Evolutionary conservation across 64 coral and sea anemone species (phyloP).

Genomic region (Platygyra sinensis): DNA sequence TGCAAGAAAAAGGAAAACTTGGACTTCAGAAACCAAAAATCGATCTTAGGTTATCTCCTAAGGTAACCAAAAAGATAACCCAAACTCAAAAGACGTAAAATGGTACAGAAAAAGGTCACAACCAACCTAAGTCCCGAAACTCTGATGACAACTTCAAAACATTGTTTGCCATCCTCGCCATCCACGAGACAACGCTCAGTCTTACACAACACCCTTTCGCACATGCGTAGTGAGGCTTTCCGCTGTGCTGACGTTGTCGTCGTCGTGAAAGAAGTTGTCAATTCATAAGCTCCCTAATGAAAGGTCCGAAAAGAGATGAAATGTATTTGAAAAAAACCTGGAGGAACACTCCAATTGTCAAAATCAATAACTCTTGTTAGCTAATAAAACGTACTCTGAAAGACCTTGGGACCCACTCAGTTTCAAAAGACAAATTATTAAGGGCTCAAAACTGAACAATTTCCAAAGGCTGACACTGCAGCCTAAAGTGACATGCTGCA

Average conservation of each 20-base stretch:
- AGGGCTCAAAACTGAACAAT: too few species aligned
- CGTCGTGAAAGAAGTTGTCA: conserved; percentile 48
- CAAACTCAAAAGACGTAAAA: conserved; percentile 23
- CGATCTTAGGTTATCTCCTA: conserved; percentile 35
- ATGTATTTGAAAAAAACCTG: too few species aligned
- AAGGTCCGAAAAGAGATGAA: too few species aligned
- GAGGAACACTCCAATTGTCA: too few species aligned
- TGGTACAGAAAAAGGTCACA: conserved; percentile 38
- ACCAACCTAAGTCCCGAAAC: conserved; percentile 37
- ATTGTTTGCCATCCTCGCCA: conserved; percentile 24
- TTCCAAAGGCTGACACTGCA: too few species aligned
- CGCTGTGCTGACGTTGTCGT: conserved; percentile 49
- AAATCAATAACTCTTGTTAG: too few species aligned
- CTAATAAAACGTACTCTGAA: too few species aligned
- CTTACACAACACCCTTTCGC: conserved; percentile 31
- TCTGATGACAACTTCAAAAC: conserved; percentile 38
- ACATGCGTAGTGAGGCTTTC: conserved; percentile 42
- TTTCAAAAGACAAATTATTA: too few species aligned
- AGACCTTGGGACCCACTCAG: too few species aligned
- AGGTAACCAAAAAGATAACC: conserved; percentile 18
- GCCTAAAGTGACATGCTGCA: too few species aligned
- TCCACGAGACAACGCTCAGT: conserved; percentile 41
- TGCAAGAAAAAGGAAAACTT: conserved; percentile 20
- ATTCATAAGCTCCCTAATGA: conserved; percentile 31
- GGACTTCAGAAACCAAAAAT: conserved; percentile 17